These are phyloP conservation scores for Mamestra configurata DNA, from an alignment of 1,140 invertebrate species.

Conservation along the genomic window DNA sequence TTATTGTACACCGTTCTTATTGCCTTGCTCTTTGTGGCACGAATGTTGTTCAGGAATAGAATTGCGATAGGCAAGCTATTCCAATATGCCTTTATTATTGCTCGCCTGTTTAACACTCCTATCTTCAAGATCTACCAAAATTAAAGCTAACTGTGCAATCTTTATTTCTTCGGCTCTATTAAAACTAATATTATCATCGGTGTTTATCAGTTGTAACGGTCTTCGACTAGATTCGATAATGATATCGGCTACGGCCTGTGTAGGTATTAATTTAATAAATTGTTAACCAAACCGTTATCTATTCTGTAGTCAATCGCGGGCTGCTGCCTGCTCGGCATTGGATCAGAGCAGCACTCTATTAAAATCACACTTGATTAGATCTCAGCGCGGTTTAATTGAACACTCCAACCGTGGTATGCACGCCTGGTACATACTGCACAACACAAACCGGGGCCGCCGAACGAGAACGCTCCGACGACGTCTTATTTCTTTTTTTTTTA, in stretches of 20 bases:
- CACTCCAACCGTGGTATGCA: slow-evolving; percentile 71
- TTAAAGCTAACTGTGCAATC: slow-evolving; percentile 11
- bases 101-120: slow-evolving; percentile 50
- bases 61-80: slow-evolving; percentile 60
- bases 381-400: slow-evolving; percentile 78
- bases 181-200: slow-evolving; percentile 9
- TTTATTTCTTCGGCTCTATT: slow-evolving; percentile 11
- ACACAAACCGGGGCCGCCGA: slow-evolving; percentile 56
- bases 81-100: slow-evolving; percentile 60
- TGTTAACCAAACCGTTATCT: slow-evolving; percentile 60
- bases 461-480: slow-evolving; percentile 62
- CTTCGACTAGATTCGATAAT: slow-evolving; percentile 53
- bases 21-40: slow-evolving; percentile 65
- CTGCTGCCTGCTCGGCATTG: slow-evolving; percentile 59
- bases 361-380: slow-evolving; percentile 84
- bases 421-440: slow-evolving; percentile 68
- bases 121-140: background rate
- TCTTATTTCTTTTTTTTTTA: slow-evolving; percentile 70
- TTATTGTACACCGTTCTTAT: slow-evolving; percentile 72
- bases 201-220: slow-evolving; percentile 56
- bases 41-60: slow-evolving; percentile 62
- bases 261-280: slow-evolving; percentile 59
- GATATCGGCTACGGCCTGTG: slow-evolving; percentile 51
- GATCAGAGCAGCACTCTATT: slow-evolving; percentile 72
- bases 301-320: slow-evolving; percentile 53